phyloP scores from a whole-genome alignment of 2,888 invertebrate genomes.

The Tipula lateralis region DNA sequence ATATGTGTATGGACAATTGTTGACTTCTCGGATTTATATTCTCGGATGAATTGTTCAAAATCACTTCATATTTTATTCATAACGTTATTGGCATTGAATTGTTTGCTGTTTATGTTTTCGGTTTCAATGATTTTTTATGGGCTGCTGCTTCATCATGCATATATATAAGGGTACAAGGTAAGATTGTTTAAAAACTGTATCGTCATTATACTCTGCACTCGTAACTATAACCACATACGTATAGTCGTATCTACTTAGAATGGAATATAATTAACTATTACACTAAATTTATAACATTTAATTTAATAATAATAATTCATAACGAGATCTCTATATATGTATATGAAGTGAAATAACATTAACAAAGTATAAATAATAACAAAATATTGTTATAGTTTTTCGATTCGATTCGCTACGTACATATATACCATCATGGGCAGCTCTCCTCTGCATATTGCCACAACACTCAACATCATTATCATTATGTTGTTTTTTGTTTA shows the following conservation, averaged over 20 bases:
- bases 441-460: neutral
- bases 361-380: too few species aligned
- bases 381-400: neutral
- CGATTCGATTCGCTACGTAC: neutral
- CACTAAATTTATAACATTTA: neutral
- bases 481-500: neutral
- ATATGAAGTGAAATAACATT: neutral
- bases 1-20: neutral
- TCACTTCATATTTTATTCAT: constrained; percentile 19
- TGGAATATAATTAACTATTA: neutral
- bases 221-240: neutral
- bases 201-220: too few species aligned
- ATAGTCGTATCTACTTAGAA: neutral
- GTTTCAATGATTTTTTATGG: neutral
- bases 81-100: neutral
- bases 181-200: too few species aligned
- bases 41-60: neutral
- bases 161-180: too few species aligned
- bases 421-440: neutral
- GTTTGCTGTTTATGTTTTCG: neutral
- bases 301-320: neutral
- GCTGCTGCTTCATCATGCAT: neutral
- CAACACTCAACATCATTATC: neutral
- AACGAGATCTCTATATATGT: neutral
- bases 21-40: neutral